phyloP scores from a whole-genome alignment of 2,113 vertebrate species.

The Hydropotes inermis region DNA sequence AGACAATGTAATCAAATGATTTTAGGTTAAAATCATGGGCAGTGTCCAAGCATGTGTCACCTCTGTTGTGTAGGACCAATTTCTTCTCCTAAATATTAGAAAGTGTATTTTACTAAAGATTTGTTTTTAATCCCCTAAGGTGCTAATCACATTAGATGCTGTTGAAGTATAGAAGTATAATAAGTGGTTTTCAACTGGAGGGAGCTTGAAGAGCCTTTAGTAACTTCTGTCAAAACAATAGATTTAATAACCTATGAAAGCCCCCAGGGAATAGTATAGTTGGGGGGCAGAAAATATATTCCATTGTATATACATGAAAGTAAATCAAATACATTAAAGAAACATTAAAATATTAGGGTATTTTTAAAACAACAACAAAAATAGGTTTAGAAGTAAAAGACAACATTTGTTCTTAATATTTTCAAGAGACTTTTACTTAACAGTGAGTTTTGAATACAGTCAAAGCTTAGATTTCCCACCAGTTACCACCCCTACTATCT shows the following conservation, averaged over 20 bases:
- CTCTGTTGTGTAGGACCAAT: constrained; percentile 52
- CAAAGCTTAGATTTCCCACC: neutral
- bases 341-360: constrained; percentile 45
- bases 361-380: neutral
- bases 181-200: constrained; percentile 56
- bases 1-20: constrained; percentile 71
- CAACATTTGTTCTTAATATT: constrained; percentile 34
- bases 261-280: constrained; percentile 52
- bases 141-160: constrained; percentile 72
- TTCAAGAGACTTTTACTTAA: neutral
- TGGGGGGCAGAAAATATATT: constrained; percentile 44
- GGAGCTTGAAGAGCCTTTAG: constrained; percentile 38
- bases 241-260: constrained; percentile 75
- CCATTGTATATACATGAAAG: constrained; percentile 49
- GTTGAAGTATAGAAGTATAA: constrained; percentile 67
- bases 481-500: neutral
- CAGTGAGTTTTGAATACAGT: neutral
- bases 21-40: constrained; percentile 70
- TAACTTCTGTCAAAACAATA: constrained; percentile 63
- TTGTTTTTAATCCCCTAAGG: constrained; percentile 69
- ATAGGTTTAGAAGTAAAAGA: neutral
- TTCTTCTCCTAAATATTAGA: constrained; percentile 69
- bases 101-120: constrained; percentile 66
- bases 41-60: constrained; percentile 49
- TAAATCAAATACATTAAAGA: constrained; percentile 70